phyloP scores from a whole-genome alignment of 2,888 invertebrate species.

The Megaustenia siamemsis region DNA sequence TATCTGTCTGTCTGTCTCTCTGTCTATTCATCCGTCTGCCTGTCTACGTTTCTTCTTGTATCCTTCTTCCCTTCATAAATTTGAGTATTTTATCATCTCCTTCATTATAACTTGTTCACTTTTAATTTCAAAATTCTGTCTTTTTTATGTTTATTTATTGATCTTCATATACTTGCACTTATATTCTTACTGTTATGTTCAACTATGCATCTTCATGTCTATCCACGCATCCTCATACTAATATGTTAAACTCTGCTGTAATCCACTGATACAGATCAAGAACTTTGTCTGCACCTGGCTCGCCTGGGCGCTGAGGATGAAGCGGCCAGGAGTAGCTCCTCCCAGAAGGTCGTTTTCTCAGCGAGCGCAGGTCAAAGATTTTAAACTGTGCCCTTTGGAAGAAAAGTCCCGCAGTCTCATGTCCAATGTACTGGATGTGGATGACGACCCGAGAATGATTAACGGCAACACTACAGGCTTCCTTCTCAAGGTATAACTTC shows the following conservation, averaged over 20 bases:
- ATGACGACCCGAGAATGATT: slow-evolving; percentile 87
- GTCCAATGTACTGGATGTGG: slow-evolving; percentile 97
- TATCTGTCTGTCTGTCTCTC: no score
- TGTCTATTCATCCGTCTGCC: no score
- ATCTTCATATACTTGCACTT: no score
- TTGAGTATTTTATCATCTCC: no score
- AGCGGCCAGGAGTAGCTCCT: slow-evolving; percentile 87
- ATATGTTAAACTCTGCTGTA: background rate
- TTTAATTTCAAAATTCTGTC: no score
- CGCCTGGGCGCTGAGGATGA: slow-evolving; percentile 97
- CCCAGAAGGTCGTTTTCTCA: slow-evolving; percentile 93
- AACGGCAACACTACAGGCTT: slow-evolving; percentile 61
- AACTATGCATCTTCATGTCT: no score
- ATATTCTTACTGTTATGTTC: no score
- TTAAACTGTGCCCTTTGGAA: slow-evolving; percentile 92
- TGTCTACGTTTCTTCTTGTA: no score
- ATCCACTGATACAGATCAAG: slow-evolving; percentile 87
- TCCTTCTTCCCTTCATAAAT: background rate
- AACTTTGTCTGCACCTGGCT: slow-evolving; percentile 97
- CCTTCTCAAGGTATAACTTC: slow-evolving; percentile 55
- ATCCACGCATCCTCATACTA: no score
- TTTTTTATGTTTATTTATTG: no score
- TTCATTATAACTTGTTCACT: no score
- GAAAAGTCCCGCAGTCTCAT: slow-evolving; percentile 96
- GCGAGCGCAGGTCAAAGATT: slow-evolving; percentile 91